Evolutionary conservation across 2,888 invertebrate genomes (phyloP), one percentile per base, ranked within the genome.

Genomic region (Lagria hirta): DNA sequence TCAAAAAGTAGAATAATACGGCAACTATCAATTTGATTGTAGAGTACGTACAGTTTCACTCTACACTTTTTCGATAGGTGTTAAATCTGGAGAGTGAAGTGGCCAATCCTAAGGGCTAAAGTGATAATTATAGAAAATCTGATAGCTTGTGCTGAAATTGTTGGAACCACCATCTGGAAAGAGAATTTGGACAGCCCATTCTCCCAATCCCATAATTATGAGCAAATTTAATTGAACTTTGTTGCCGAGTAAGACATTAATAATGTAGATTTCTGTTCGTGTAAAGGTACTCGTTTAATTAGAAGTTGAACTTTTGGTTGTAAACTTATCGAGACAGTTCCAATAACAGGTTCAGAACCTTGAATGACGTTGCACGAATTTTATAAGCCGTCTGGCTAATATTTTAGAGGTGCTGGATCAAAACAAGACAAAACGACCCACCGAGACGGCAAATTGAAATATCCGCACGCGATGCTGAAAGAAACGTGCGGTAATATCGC

Each of bases 351-450:
- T 43, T 34, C 43, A 17, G 43, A 21, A 16, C 26, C 41, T 44
- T 38, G 53, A 55, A 55, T 55, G 55, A 54, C 54, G 53, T 57
- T 57, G 58, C 57, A 60, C 54, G 59, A 57, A 55, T 49, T n/a
- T 48, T 54, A 47, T 49, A 52, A 55, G 52, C 55, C 52, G 57
- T 56, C 57, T 55, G 55, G 53, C 49, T 51, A 49, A 58, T 60
- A 58, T 61, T 59, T 61, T 58, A 59, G 54, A 58, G 58, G 57
- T 59, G 60, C 58, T 54, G 60, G 58, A 61, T 61, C 61, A 59
- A 62, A 62, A 61, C 61, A 64, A 62, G 61, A 62, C 61, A 64
- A 64, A 64, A 64, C 59, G 64, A 63, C 58, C 56, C 54, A 49
- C 49, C 40, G 51, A 49, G 52, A 53, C 42, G 40, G 37, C 22